Evolutionary conservation across 2,888 invertebrate genomes (phyloP).

Genomic region (Lymantria monacha): DNA sequence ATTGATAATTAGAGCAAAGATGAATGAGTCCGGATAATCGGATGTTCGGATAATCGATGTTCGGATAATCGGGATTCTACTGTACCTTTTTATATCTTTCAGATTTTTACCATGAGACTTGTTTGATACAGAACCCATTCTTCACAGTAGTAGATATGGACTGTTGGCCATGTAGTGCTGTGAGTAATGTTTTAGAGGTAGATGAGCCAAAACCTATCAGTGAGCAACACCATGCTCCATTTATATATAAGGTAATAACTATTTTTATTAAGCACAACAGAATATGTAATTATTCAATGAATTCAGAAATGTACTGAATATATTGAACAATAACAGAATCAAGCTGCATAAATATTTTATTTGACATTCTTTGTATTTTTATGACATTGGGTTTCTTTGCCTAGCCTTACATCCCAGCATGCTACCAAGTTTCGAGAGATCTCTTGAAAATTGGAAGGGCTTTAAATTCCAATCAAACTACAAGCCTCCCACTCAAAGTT

Average conservation of each 20-base stretch:
- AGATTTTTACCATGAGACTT: conserved; percentile 93
- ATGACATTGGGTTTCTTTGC: no score
- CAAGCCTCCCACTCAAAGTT: no score
- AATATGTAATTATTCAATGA: neutral
- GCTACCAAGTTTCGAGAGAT: no score
- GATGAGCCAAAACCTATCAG: conserved; percentile 72
- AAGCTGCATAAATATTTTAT: no score
- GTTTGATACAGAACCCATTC: conserved; percentile 91
- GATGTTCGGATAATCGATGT: neutral
- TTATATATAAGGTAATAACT: conserved; percentile 78
- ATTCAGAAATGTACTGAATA: no score
- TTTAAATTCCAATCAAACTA: no score
- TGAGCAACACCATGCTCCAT: conserved; percentile 69
- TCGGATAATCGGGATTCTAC: neutral
- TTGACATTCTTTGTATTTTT: no score
- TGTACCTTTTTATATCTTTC: conserved; percentile 39
- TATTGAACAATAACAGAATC: no score
- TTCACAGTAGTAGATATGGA: conserved; percentile 91
- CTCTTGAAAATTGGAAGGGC: no score
- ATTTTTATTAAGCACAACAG: neutral
- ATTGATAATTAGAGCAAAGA: neutral
- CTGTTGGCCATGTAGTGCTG: conserved; percentile 90
- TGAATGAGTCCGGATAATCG: neutral
- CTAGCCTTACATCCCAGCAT: no score
- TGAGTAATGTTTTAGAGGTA: conserved; percentile 86